Conservation (phyloP, 2,888 invertebrate species). For the Meta bourneti region DNA sequence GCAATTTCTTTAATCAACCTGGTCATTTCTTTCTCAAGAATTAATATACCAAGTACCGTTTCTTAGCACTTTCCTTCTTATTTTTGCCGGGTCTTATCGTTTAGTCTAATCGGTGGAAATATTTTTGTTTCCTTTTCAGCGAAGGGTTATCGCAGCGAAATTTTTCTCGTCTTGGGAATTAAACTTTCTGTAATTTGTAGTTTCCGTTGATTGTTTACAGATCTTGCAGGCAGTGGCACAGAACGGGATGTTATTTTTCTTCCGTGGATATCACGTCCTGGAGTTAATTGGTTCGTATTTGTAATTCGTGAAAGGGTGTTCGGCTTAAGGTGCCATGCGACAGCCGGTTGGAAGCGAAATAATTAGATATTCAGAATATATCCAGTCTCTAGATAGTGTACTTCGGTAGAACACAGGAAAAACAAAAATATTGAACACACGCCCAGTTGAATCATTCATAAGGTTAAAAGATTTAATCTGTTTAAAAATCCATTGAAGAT, state of each 20-base stretch:
- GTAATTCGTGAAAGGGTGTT: not conserved
- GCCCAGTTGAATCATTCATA: not conserved
- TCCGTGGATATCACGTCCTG: not conserved
- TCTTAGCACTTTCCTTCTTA: not conserved
- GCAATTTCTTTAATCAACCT: conserved; percentile 30
- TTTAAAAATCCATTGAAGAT: not conserved
- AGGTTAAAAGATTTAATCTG: not conserved
- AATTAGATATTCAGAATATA: not conserved
- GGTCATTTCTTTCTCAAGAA: conserved; percentile 1
- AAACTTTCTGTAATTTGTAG: conserved; percentile 8
- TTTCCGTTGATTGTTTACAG: conserved; percentile 16
- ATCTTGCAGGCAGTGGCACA: not conserved
- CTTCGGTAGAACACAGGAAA: not conserved
- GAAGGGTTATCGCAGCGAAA: conserved; percentile 6
- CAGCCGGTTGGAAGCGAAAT: not conserved
- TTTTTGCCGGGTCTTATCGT: conserved; percentile 21
- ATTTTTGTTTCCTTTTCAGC: conserved; percentile 17
- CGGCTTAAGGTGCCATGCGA: not conserved
- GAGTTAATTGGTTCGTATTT: not conserved
- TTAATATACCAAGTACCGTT: not conserved
- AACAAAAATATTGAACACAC: not conserved
- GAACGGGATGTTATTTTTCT: conserved; percentile 9
- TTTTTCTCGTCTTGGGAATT: not conserved
- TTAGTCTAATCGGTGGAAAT: conserved; percentile 16
- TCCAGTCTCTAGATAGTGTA: not conserved